Evolutionary conservation across 2,888 invertebrate genomes (phyloP).

Genomic region (Hyalella azteca): DNA sequence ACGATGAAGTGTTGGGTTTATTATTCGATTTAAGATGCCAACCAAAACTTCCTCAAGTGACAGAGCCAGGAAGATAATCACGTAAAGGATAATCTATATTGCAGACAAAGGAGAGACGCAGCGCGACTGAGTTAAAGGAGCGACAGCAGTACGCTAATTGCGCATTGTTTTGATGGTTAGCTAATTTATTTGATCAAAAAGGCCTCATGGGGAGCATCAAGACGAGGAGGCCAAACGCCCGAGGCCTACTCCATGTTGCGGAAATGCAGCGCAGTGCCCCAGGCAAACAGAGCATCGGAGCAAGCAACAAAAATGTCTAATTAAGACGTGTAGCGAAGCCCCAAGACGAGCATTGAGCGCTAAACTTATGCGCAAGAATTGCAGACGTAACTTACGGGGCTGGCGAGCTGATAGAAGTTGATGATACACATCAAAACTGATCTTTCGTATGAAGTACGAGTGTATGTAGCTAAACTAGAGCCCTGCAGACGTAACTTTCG

Average conservation of each 20-base stretch:
- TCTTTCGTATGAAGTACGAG: too few relatives aligned
- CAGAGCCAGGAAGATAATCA: background rate
- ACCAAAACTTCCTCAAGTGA: background rate
- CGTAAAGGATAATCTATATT: too few relatives aligned
- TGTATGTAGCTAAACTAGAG: too few relatives aligned
- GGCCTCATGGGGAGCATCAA: background rate
- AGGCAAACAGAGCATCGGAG: background rate
- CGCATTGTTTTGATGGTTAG: constrained; percentile 5
- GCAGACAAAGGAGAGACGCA: too few relatives aligned
- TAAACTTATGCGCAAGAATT: too few relatives aligned
- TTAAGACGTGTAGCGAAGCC: background rate
- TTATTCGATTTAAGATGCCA: too few relatives aligned
- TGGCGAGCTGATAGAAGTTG: too few relatives aligned
- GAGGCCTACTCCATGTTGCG: background rate
- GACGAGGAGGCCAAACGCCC: background rate
- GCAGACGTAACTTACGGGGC: too few relatives aligned
- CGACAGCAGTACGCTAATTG: background rate
- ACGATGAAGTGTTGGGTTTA: too few relatives aligned
- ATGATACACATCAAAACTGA: too few relatives aligned
- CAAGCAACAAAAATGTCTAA: background rate
- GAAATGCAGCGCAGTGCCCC: background rate
- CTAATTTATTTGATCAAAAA: background rate
- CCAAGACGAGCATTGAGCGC: background rate
- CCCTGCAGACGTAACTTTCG: too few relatives aligned
- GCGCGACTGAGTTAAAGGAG: background rate